A percentile compares a stretch with the other conserved stretches of the same genome.
Conservation (phyloP, 2,113 vertebrate genomes). For the Corythoichthys intestinalis region DNA sequence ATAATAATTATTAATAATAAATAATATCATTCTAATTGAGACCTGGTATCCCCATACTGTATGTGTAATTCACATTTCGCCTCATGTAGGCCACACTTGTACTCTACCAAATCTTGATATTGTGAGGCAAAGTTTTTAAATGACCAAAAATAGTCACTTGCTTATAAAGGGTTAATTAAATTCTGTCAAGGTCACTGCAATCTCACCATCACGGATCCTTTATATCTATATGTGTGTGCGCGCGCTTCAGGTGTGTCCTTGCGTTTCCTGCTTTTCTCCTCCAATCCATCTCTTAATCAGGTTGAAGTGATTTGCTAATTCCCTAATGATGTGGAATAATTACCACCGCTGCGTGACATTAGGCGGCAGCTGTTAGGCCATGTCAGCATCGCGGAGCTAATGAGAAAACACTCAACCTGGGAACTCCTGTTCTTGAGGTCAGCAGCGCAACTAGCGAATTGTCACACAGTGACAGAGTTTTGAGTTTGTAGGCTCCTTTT, state of each 20-base stretch:
- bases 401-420: slow-evolving; percentile 39
- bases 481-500: slow-evolving; percentile 27
- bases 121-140: no score
- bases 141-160: no score
- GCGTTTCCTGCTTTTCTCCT: slow-evolving; percentile 41
- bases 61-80: no score
- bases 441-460: slow-evolving; percentile 20
- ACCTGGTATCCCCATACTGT: no score
- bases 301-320: slow-evolving; percentile 55
- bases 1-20: no score
- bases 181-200: background rate
- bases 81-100: no score
- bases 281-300: slow-evolving; percentile 56
- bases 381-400: slow-evolving; percentile 38
- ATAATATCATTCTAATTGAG: no score
- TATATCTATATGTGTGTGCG: slow-evolving; percentile 5
- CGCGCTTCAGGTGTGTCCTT: slow-evolving; percentile 27
- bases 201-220: background rate
- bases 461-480: slow-evolving; percentile 18
- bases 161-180: no score
- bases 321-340: slow-evolving; percentile 59
- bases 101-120: no score
- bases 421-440: slow-evolving; percentile 21
- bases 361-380: slow-evolving; percentile 49
- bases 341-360: slow-evolving; percentile 48